Evolutionary conservation across 23 tunicate species (phyloP), one percentile per base, ranked within the genome.

Genomic region (Diplosoma virens): DNA sequence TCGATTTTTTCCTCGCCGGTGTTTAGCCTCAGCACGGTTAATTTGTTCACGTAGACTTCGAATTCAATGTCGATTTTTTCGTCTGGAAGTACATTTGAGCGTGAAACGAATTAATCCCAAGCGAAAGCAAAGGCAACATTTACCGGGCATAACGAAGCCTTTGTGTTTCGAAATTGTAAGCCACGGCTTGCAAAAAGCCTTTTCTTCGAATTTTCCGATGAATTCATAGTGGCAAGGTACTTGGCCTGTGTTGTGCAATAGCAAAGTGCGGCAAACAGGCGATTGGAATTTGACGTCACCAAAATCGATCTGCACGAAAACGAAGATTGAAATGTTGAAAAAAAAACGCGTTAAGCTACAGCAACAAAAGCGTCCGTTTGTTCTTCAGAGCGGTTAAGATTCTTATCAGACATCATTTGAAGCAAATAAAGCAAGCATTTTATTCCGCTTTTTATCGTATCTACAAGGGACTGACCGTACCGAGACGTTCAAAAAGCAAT

Each of bases 171-270:
- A 22, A 0, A 90, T 80, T 6, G 86, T 80, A 24, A 90, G 78
- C 97, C 97, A 90, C 3, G 79, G 78, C 64, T 79, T 65, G 71
- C 90, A 90, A 58, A 80, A 37, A 14, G 30, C 23, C 0, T 27
- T 26, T 41, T 74, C 82, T 14, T 75, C 74, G 24, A 66, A 66
- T 26, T 75, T 74, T 2, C 68, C 29, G 61, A 90, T 84, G 59
- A 90, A 90, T 24, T 90, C 87, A 68, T 84, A 90, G 37, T 68
- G 80, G 31, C 97, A 90, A 32, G 97, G 97, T n/a, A 55, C 67
- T 41, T 81, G 77, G 1, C 97, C 97, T 0, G 86, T 85, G 67
- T 90, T 90, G 34, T 60, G 74, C 0, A 90, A 37, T 33, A 56
- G 80, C 2, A 90, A 4, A 9, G 83, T 50, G 36, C 47, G 64